These are phyloP conservation scores for Macroramphosus scolopax DNA, from an alignment of 2,797 vertebrate genomes.

Conservation along the genomic window DNA sequence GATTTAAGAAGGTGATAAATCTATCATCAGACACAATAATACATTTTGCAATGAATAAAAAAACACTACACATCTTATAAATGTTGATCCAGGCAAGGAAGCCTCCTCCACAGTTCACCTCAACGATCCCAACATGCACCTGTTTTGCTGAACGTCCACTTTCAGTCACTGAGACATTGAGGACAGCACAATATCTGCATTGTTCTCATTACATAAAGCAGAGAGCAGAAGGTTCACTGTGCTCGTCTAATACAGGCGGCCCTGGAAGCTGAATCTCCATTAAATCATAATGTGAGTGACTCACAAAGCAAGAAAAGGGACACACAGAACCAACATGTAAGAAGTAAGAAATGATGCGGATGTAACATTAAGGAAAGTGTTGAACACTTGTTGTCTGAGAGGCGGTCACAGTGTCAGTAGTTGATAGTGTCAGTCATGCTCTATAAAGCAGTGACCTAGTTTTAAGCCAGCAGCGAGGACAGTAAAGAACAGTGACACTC, in stretches of 20 bases:
- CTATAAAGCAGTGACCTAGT: slow-evolving; percentile 30
- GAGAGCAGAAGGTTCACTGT: slow-evolving; percentile 38
- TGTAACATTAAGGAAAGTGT: neutral
- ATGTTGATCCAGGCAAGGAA: no score
- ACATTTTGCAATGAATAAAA: no score
- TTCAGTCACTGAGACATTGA: no score
- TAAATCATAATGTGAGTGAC: slow-evolving; percentile 3
- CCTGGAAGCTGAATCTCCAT: no score
- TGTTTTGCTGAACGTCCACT: no score
- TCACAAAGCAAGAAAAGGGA: no score
- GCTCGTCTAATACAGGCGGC: slow-evolving; percentile 20
- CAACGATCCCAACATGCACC: no score
- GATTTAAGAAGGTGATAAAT: no score
- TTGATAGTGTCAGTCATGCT: slow-evolving; percentile 5
- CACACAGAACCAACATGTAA: slow-evolving; percentile 1
- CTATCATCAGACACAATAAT: no score
- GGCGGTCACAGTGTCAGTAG: slow-evolving; percentile 1
- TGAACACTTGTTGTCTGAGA: neutral
- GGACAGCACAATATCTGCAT: slow-evolving; percentile 7
- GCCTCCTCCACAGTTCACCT: no score
- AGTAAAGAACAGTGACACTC: neutral
- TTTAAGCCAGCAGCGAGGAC: neutral
- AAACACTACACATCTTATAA: no score
- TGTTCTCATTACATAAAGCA: slow-evolving; percentile 43
- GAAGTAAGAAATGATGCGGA: slow-evolving; percentile 3